phyloP scores from a whole-genome alignment of 2,113 vertebrate species.

The Callorhinus ursinus region DNA sequence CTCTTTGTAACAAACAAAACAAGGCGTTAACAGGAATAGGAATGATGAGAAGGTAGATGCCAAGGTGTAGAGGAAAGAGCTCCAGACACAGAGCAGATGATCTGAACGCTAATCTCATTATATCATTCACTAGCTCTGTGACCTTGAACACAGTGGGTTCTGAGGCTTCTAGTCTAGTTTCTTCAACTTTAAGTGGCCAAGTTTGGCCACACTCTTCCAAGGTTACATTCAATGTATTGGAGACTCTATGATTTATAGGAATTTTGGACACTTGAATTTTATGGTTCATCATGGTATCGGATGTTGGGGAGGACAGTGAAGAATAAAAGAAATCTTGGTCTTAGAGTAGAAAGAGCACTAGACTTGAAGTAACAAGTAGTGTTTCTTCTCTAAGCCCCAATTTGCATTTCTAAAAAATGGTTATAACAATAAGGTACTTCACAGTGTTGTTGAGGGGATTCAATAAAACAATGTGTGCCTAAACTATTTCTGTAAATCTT shows the following conservation, averaged over 20 bases:
- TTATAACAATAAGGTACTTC: not conserved
- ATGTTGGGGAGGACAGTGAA: not conserved
- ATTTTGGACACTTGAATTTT: not conserved
- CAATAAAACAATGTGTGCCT: not conserved
- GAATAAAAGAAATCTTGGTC: not conserved
- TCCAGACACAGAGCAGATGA: not conserved
- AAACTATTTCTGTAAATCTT: not conserved
- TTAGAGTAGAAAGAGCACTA: not conserved
- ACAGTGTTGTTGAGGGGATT: not conserved
- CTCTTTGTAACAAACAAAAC: not conserved
- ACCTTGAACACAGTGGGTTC: not conserved
- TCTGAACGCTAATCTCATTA: not conserved
- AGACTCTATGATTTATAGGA: not conserved
- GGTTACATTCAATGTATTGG: not conserved
- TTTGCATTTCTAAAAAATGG: not conserved
- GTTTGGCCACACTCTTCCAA: not conserved
- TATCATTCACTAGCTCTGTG: not conserved
- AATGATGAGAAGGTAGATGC: not conserved
- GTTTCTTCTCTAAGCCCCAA: not conserved
- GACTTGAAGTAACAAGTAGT: not conserved
- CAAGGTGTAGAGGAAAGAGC: not conserved
- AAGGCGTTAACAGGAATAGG: not conserved
- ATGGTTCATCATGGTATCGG: not conserved
- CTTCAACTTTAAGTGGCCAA: not conserved
- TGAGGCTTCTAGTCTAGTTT: not conserved